Base-by-base conservation (phyloP, 1,140 invertebrate genomes). In the Antheraea mylitta region DNA sequence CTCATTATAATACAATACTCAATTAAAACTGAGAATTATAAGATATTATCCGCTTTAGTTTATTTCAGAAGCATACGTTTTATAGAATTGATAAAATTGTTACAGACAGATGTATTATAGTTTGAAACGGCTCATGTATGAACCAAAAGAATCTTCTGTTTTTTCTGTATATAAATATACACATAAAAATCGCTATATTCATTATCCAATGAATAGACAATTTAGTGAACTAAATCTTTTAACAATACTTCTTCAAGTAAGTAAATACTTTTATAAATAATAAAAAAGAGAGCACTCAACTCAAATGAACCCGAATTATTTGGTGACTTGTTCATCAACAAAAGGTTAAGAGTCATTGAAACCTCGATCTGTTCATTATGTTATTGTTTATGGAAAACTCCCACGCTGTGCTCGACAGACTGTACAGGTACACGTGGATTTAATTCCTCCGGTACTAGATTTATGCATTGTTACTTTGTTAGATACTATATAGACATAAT, bases 311-410 rank as follows among this genome's bases (percentile, higher is more conserved):
- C 59, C 67, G 74, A 75, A 19, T 45, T 45, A 74, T 71, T 69
- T 79, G 79, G 45, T 53, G 45, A 53, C 45, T 53, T 53, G 45
- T 53, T 53, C 45, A 53, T 53, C 45, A 75, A 76, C 72, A 80
- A 85, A 78, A 83, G 80, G 80, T 85, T 80, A 85, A 85, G 82
- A 76, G 78, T 70, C 69, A 79, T 86, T 69, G 73, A 77, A 76
- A 67, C 62, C 64, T 71, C 67, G 72, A 72, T 77, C 73, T 72
- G 67, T 76, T 71, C 69, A 72, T 72, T 75, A 76, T 78, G 66
- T 76, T 79, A 68, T 78, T 82, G 73, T 78, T 81, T 78, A 73
- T 72, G 58, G 68, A 77, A 61, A 68, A 63, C 77, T 79, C 84
- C 80, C 75, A 82, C 83, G 72, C 69, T 9, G 45, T 53, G 45